A percentile compares a stretch with the other conserved stretches of the same genome.
Conservation (phyloP, 2,888 invertebrate genomes). For the Ceriagrion tenellum region DNA sequence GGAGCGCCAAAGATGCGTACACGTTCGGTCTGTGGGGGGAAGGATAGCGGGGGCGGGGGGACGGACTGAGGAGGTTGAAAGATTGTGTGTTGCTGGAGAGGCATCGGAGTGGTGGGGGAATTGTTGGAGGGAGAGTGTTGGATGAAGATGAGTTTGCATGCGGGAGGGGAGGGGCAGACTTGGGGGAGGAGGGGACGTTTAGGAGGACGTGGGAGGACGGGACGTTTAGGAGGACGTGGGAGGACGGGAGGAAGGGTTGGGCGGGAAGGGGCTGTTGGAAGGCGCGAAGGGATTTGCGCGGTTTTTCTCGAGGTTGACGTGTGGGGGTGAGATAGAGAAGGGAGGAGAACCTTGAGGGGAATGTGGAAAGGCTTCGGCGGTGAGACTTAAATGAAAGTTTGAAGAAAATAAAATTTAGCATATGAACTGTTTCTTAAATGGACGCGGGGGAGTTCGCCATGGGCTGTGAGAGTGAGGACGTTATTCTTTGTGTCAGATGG, state of each 20-base stretch:
- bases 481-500: background rate
- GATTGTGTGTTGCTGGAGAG: background rate
- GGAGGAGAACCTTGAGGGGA: background rate
- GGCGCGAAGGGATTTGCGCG: background rate
- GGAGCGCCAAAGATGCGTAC: background rate
- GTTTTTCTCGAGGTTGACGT: background rate
- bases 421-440: background rate
- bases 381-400: background rate
- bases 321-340: background rate
- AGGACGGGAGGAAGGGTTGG: no score
- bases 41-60: background rate
- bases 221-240: background rate
- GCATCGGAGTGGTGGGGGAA: background rate
- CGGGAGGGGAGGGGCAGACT: background rate
- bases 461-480: background rate
- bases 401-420: background rate
- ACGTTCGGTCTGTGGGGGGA: background rate
- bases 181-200: background rate
- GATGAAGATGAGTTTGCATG: background rate
- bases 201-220: background rate
- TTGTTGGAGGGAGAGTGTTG: background rate
- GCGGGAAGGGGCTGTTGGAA: background rate
- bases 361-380: background rate
- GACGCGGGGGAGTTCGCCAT: background rate
- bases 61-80: constrained; percentile 20